These are phyloP conservation scores for Morpho helenor DNA, from an alignment of 2,888 invertebrate species.

Conservation along the genomic window DNA sequence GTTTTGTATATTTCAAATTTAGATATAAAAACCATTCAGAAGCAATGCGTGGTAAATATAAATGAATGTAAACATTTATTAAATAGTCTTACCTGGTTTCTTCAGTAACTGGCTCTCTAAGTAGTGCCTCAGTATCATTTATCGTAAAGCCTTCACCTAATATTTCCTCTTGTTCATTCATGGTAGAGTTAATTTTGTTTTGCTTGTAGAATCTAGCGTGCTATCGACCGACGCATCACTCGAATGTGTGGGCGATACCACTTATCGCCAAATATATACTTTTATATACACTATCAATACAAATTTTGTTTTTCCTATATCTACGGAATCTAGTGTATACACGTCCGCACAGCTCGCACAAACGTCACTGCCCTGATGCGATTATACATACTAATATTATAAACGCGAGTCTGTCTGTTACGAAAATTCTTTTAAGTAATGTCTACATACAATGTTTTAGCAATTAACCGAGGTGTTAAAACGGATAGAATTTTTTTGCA, in stretches of 20 bases:
- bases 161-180: slow-evolving; percentile 3
- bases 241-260: slow-evolving; percentile 2
- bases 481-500: too few species aligned
- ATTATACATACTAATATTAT: not conserved
- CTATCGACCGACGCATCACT: not conserved
- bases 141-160: not conserved
- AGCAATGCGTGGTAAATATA: too few species aligned
- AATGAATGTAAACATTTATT: not conserved
- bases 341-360: not conserved
- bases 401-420: too few species aligned
- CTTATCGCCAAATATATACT: slow-evolving; percentile 3
- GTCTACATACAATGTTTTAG: too few species aligned
- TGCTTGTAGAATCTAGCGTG: not conserved
- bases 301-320: slow-evolving; percentile 1
- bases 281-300: slow-evolving; percentile 1
- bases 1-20: too few species aligned
- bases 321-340: not conserved
- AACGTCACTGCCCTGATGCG: not conserved
- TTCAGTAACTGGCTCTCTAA: slow-evolving; percentile 1
- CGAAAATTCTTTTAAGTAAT: too few species aligned
- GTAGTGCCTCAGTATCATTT: slow-evolving; percentile 2
- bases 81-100: slow-evolving; percentile 2
- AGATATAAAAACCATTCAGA: too few species aligned
- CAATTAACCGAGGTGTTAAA: too few species aligned
- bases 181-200: not conserved